phyloP scores from a whole-genome alignment of 2,888 invertebrate species.

The Salpingus planirostris region DNA sequence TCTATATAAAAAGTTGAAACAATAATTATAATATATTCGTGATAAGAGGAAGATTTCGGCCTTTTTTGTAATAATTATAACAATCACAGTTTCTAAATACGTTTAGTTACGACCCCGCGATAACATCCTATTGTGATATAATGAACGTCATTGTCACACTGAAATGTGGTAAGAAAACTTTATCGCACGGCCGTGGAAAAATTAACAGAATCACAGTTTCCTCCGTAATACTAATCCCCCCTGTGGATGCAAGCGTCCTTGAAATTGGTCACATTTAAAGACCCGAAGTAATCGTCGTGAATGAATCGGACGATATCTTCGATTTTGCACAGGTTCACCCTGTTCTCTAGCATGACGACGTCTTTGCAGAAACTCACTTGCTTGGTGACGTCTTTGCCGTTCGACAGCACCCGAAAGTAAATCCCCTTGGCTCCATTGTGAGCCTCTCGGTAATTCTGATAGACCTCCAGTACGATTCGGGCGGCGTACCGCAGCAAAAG shows the following conservation, averaged over 20 bases:
- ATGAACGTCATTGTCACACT: too few relatives aligned
- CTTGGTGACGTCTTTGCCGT: conserved; percentile 79
- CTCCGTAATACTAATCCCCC: not conserved
- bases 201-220: not conserved
- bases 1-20: too few relatives aligned
- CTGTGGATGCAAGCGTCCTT: conserved; percentile 63
- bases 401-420: conserved; percentile 75
- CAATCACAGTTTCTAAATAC: too few relatives aligned
- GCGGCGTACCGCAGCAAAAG: conserved; percentile 79
- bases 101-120: too few relatives aligned
- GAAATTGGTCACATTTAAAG: conserved; percentile 79
- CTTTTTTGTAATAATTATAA: too few relatives aligned
- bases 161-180: too few relatives aligned
- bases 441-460: conserved; percentile 50
- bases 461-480: conserved; percentile 80
- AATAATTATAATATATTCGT: too few relatives aligned
- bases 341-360: conserved; percentile 46
- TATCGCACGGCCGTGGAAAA: too few relatives aligned
- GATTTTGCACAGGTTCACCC: conserved; percentile 65
- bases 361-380: conserved; percentile 71
- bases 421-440: conserved; percentile 50
- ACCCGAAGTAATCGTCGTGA: conserved; percentile 76
- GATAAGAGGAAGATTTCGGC: too few relatives aligned
- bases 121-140: too few relatives aligned
- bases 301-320: conserved; percentile 81